These are phyloP conservation scores for Schizopygopsis malacanthus DNA, from an alignment of 2,797 vertebrate genomes.

Conservation along the genomic window DNA sequence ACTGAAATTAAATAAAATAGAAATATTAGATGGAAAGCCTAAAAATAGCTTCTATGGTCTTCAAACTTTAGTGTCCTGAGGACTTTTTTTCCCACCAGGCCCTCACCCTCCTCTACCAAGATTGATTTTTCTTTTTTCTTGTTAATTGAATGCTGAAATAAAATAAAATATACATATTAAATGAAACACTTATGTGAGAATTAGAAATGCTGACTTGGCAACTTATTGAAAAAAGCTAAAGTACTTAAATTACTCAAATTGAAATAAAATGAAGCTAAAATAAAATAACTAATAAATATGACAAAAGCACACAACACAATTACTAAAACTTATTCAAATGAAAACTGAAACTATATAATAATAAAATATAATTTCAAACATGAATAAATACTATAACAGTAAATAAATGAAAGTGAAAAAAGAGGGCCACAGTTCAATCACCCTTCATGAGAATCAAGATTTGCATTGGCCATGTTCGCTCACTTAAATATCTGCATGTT, in stretches of 20 bases:
- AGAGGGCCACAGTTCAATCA: conserved; percentile 87
- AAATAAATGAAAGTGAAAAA: conserved; percentile 55
- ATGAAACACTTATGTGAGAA: neutral
- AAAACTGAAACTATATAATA: neutral
- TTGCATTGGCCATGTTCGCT: neutral
- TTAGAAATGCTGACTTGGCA: neutral
- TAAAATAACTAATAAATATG: neutral
- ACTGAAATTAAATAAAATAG: neutral
- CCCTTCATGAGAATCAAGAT: conserved; percentile 80
- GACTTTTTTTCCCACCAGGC: neutral
- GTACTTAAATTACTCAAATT: neutral
- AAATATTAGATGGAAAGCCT: neutral
- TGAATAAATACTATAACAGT: conserved; percentile 79
- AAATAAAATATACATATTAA: neutral
- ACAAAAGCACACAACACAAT: neutral
- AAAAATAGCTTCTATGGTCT: neutral
- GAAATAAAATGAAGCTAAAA: neutral
- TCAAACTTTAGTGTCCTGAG: neutral
- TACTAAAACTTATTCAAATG: neutral
- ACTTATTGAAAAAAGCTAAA: neutral
- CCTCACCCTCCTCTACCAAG: neutral
- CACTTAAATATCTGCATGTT: conserved; percentile 23
- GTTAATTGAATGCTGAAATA: neutral
- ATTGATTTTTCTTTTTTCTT: neutral
- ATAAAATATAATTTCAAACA: neutral